These are phyloP conservation scores for Actinostola sp. DNA, from an alignment of 92 coral and sea anemone genomes.

Conservation along the genomic window DNA sequence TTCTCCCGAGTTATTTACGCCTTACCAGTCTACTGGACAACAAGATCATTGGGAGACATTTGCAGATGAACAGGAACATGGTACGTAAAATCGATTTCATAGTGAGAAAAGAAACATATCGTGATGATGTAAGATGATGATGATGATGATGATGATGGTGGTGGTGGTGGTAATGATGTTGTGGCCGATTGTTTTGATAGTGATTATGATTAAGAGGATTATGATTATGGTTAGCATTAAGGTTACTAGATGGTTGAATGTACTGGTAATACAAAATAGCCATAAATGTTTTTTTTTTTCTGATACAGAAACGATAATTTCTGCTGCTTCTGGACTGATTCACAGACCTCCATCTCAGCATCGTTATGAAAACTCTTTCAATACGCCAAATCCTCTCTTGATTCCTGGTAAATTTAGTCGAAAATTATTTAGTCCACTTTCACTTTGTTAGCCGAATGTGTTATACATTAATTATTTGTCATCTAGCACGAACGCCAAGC, in stretches of 20 bases:
- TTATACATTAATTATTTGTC: no score
- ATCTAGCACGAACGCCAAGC: conserved; percentile 43
- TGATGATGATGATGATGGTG: no score
- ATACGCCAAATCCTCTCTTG: conserved; percentile 39
- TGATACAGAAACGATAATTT: background rate
- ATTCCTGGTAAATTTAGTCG: conserved; percentile 32
- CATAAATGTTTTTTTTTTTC: background rate
- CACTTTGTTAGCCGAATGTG: no score
- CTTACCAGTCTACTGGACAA: background rate
- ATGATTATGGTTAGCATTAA: no score
- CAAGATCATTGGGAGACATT: conserved; percentile 10
- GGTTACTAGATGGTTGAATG: no score
- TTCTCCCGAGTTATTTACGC: conserved; percentile 68
- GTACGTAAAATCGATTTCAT: background rate
- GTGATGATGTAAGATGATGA: no score
- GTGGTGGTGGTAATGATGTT: no score
- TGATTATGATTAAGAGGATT: no score
- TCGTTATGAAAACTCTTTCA: conserved; percentile 13
- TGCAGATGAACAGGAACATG: conserved; percentile 2
- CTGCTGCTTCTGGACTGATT: background rate
- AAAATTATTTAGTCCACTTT: no score
- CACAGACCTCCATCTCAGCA: background rate
- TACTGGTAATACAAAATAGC: no score
- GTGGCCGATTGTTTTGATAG: no score
- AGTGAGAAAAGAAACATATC: no score